Evolutionary conservation across 2,888 invertebrate genomes (phyloP).

Genomic region (Orthosia gracilis): DNA sequence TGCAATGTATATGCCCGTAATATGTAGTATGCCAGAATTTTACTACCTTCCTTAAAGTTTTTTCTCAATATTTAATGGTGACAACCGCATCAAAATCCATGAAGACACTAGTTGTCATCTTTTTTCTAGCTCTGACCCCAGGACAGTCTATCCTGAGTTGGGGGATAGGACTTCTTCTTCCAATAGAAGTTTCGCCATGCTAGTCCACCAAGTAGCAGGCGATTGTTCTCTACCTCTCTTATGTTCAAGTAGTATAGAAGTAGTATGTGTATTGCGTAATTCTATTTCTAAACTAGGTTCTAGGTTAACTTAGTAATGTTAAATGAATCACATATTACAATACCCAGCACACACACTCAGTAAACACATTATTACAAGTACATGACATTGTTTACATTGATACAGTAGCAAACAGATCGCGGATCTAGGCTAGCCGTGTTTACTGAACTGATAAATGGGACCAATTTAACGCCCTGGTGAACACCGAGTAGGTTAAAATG

Average conservation of each 20-base stretch:
- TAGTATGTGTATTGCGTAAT: not conserved
- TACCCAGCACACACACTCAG: not conserved
- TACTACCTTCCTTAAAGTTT: no score
- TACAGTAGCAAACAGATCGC: constrained; percentile 53
- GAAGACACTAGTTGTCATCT: not conserved
- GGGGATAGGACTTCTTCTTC: no score
- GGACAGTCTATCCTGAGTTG: no score
- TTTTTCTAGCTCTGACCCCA: no score
- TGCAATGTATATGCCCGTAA: no score
- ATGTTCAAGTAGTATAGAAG: not conserved
- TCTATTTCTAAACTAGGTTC: not conserved
- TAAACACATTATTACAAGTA: constrained; percentile 13
- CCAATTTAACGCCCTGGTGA: constrained; percentile 68
- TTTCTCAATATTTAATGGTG: not conserved
- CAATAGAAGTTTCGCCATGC: no score
- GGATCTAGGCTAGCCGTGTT: constrained; percentile 68
- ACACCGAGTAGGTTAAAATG: constrained; percentile 37
- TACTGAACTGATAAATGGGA: constrained; percentile 69
- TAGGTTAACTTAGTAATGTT: not conserved
- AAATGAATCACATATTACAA: constrained; percentile 18
- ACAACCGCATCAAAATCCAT: not conserved
- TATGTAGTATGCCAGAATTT: no score
- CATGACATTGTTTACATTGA: constrained; percentile 37
- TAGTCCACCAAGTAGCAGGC: no score
- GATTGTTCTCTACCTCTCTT: no score